Evolutionary conservation across 2,888 invertebrate species (phyloP).

Genomic region (Timema cristinae): DNA sequence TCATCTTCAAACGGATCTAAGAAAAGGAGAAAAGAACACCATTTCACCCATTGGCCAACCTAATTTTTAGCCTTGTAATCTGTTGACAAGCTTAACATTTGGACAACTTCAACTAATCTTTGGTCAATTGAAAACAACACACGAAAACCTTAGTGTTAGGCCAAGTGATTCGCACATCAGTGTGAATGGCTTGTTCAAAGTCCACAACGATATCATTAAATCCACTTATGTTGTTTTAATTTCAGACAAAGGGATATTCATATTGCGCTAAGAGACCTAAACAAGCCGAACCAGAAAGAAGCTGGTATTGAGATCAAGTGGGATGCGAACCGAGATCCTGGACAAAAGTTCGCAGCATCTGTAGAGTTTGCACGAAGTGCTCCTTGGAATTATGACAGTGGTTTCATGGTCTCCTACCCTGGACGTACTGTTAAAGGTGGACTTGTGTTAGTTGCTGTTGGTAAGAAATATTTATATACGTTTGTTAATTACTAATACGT

Average conservation of each 20-base stretch:
- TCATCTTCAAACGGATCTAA: no score
- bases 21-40: no score
- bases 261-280: conserved; percentile 59
- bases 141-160: no score
- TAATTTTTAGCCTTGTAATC: no score
- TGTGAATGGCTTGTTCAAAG: no score
- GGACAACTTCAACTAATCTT: no score
- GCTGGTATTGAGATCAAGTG: conserved; percentile 71
- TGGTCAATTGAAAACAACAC: no score
- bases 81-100: no score
- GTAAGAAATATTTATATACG: conserved; percentile 41
- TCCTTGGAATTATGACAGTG: conserved; percentile 59
- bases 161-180: no score
- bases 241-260: conserved; percentile 69
- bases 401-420: conserved; percentile 67
- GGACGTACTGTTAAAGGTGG: conserved; percentile 67
- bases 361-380: conserved; percentile 59
- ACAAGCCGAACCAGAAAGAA: conserved; percentile 58
- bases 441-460: conserved; percentile 54
- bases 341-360: conserved; percentile 62
- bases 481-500: no score
- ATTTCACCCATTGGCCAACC: no score
- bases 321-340: conserved; percentile 82
- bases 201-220: no score
- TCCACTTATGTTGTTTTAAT: conserved; percentile 4